Base-by-base conservation (phyloP, 2,113 vertebrate genomes). In the Colistium nudipinnis region DNA sequence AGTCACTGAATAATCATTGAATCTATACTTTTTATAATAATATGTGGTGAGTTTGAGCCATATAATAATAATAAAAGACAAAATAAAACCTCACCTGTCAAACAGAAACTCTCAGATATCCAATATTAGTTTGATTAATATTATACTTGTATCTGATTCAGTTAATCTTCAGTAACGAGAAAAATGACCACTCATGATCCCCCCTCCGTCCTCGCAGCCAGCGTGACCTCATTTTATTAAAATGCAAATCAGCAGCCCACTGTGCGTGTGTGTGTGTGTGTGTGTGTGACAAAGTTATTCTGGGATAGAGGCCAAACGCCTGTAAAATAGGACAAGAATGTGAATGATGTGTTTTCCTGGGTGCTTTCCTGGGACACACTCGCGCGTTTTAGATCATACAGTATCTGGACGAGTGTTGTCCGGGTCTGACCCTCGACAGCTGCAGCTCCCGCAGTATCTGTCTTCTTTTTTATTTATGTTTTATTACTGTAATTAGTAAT, bases 321-420 rank as follows among this genome's bases (percentile, higher is more conserved):
- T 72, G 62, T 76, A 62, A 87, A 89, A 86, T 78, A 75, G 81
- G 82, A 81, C 80, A 85, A 83, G 80, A 86, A 88, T 88, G 75
- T 71, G 78, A 88, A 81, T 74, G 36, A 86, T 83, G 75, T 73
- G 63, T 82, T 85, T 75, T 84, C 62, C 62, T 75, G 55, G 62
- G 49, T 51, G 77, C 72, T 74, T 65, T 70, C 27, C 24, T n/a
- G n/a, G 33, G 66, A 60, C 52, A 64, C 70, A 63, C 53, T 60
- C 56, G 28, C 51, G 45, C 59, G n/a, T n/a, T n/a, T n/a, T 45
- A 38, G n/a, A 6, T 71, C 70, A 78, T 38, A 66, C 73, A 41
- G 44, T 33, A 19, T 57, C 17, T 44, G 35, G 20, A 54, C 22
- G 33, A 41, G 20, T 44, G 7, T 76, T 39, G 33, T 54, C 44